Base-by-base conservation (phyloP, 2,888 invertebrate genomes). In the Buathra laborator region DNA sequence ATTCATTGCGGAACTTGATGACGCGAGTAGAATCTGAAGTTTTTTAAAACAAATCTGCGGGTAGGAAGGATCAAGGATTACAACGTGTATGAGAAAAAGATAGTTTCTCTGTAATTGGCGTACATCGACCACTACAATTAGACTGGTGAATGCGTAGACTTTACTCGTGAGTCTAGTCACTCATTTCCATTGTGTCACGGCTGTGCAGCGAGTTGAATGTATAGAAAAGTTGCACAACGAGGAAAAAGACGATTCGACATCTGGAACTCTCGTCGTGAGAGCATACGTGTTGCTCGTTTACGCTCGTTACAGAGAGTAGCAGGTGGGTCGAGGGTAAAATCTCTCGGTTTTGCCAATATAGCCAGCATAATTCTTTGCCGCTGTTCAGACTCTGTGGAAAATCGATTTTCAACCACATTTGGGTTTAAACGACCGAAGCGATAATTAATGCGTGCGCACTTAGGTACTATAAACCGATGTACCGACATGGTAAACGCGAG, bases 371-470 rank as follows among this genome's bases (percentile, higher is more conserved):
- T 77, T 70, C 53, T 19, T 64, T 44, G 37, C 37, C 24, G 48
- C 29, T 24, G 19, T 76, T 43, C 16, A 29, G 5, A 66, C 19
- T n/a, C 37, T 3, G 56, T 66, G 70, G 66, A 71, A 71, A 85
- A 82, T 81, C 71, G 71, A 82, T 85, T 82, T 85, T 79, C 51
- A 66, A 71, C 70, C 81, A 48, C 74, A 48, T 85, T 81, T 70
- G 53, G 84, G 43, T 56, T 75, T 51, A 44, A 66, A 85, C 78
- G 70, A 75, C 56, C 75, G 66, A 16, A 81, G 74, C 70, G 46
- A 79, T 75, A 71, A 79, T 79, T 79, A 78, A 66, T 74, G 51
- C 59, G 62, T 29, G 62, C 43, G 16, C 29, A 59, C 53, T 2
- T 16, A 12, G 10, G 48, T 24, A 16, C 53, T 7, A 16, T 53